Percentiles rank a stretch among this genome's conserved stretches.
Evolutionary conservation across 2,113 vertebrate genomes (phyloP).

Genomic region (Aspiorhynchus laticeps): DNA sequence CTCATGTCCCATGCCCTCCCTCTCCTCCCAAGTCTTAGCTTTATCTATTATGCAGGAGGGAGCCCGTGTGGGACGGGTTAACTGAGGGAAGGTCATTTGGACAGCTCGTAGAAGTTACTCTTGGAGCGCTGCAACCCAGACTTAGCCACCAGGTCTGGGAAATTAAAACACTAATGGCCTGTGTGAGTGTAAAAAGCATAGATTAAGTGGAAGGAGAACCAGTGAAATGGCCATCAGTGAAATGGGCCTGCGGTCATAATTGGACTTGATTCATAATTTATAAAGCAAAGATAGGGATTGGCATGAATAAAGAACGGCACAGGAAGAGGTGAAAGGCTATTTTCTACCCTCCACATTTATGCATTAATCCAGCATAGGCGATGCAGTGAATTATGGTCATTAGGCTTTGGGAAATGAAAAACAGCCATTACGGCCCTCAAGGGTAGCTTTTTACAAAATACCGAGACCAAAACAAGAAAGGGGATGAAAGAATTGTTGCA

Average conservation of each 20-base stretch:
- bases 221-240: constrained; percentile 33
- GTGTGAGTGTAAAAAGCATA: constrained; percentile 50
- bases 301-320: constrained; percentile 27
- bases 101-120: constrained; percentile 44
- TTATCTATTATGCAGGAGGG: constrained; percentile 77
- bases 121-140: constrained; percentile 24
- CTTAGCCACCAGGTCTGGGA: constrained; percentile 58
- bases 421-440: constrained; percentile 12
- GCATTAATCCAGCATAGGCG: constrained; percentile 10
- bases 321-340: constrained; percentile 31
- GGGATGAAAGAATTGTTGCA: constrained; percentile 36
- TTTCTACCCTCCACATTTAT: constrained; percentile 21
- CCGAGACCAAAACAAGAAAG: constrained; percentile 4
- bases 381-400: constrained; percentile 38
- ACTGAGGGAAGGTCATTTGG: constrained; percentile 71
- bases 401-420: constrained; percentile 39
- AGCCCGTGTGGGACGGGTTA: constrained; percentile 63
- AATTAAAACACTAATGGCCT: constrained; percentile 60
- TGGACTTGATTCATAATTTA: constrained; percentile 69
- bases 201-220: constrained; percentile 36
- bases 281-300: constrained; percentile 50
- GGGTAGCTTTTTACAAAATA: constrained; percentile 5
- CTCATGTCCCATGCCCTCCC: constrained; percentile 44
- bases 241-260: constrained; percentile 45
- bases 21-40: constrained; percentile 62